A percentile compares a stretch with the other conserved stretches of the same genome.
phyloP scores from a whole-genome alignment of 2,888 invertebrate species.

The Pyrrhosoma nymphula region DNA sequence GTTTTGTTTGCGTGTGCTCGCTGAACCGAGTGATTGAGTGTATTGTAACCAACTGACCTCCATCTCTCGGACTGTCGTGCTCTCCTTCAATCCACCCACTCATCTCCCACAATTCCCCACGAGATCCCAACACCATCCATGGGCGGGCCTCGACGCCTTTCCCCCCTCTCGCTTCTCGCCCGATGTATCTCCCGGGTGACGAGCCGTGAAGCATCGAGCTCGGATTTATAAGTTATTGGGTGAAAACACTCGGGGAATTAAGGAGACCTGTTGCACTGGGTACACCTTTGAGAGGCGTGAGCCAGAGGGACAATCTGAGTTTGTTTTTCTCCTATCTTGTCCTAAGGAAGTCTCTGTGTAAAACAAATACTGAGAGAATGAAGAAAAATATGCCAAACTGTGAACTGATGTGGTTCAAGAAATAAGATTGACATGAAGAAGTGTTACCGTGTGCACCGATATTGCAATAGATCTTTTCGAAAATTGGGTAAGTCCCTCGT shows the following conservation, averaged over 20 bases:
- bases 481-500: too few species aligned
- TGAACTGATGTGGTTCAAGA: too few species aligned
- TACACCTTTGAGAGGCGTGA: not conserved
- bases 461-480: too few species aligned
- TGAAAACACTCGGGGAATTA: not conserved
- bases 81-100: not conserved
- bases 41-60: not conserved
- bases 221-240: conserved; percentile 21
- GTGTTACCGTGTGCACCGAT: too few species aligned
- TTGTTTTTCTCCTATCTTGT: too few species aligned
- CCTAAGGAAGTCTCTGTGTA: too few species aligned
- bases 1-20: too few species aligned
- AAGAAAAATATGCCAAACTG: too few species aligned
- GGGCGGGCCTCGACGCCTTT: not conserved
- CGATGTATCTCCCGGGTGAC: not conserved
- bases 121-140: not conserved
- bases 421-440: too few species aligned
- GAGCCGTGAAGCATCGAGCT: not conserved
- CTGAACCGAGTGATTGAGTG: not conserved
- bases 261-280: not conserved
- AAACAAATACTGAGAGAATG: too few species aligned
- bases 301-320: too few species aligned
- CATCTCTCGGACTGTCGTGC: not conserved
- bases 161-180: not conserved
- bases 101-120: not conserved